Evolutionary conservation across 2,888 invertebrate species (phyloP), one percentile per base, ranked within the genome.

Genomic region (Ectropis crepuscularia): DNA sequence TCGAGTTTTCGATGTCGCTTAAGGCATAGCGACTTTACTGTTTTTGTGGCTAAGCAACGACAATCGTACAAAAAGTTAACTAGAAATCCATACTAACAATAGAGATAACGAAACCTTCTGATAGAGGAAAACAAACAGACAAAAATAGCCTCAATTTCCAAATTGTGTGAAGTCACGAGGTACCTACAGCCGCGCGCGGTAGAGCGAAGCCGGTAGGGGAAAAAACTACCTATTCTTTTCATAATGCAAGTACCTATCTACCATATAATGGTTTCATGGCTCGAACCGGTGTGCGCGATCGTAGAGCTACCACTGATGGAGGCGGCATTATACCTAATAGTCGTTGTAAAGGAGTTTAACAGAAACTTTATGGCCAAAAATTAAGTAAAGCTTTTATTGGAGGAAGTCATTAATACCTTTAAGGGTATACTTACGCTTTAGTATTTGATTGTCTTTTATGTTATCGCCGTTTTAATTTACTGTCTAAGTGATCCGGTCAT

Each of bases 121-220:
- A 58, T 50, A 47, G 51, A 76, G 73, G 72, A 75, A 74, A 76
- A 75, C 55, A 63, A 53, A 49, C 43, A 57, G 59, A 59, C 50
- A 55, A 61, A 68, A 68, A 68, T 67, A 57, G 54, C 50, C 71
- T 75, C 71, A 78, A 80, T 77, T 81, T 80, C 74, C 74, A 77
- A 82, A 83, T 80, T 83, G 81, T 76, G 81, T 83, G 74, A 70
- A 81, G 85, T 87, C 85, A 85, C 81, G 82, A 78, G 77, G 70
- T 75, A 67, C 36, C 42, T 61, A 72, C 68, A 70, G 78, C 74
- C 74, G 79, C 79, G 79, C 74, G 82, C 85, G 80, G 73, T 79
- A 81, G 80, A 86, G 80, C 87, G 85, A 70, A 75, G 73, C 83
- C 80, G 71, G 74, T 74, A 53, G 55, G 79, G 79, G 82, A 86